Conservation (phyloP, 30 jellyfish, hydroid and myxozoan species). For the Sanderia malayensis region DNA sequence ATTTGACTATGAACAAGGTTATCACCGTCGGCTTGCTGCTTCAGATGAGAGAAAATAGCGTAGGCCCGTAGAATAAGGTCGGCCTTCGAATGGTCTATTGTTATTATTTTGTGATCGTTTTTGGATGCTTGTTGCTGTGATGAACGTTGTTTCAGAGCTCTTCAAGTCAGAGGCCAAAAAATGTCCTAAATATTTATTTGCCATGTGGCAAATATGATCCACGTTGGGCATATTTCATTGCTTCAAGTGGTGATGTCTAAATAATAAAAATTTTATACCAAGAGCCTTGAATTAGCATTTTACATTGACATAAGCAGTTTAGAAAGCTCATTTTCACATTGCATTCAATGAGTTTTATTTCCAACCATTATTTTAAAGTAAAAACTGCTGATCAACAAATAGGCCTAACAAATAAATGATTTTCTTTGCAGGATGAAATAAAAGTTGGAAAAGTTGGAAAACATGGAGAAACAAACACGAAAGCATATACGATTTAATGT, state of each 20-base stretch:
- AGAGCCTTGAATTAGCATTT: slow-evolving; percentile 10
- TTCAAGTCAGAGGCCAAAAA: slow-evolving; percentile 13
- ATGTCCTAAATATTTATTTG: slow-evolving; percentile 12
- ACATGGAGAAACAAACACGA: slow-evolving; percentile 19
- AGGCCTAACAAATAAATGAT: slow-evolving; percentile 16
- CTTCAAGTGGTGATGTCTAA: slow-evolving; percentile 13
- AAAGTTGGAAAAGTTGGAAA: neutral
- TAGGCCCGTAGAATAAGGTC: slow-evolving; percentile 1
- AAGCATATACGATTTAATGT: slow-evolving; percentile 3
- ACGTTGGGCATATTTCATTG: slow-evolving; percentile 12
- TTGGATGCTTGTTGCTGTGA: slow-evolving; percentile 15
- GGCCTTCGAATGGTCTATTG: no score
- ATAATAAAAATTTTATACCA: slow-evolving; percentile 7
- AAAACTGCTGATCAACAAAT: slow-evolving; percentile 14
- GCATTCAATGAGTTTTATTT: slow-evolving; percentile 12
- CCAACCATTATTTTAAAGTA: slow-evolving; percentile 12
- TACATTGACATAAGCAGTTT: slow-evolving; percentile 13
- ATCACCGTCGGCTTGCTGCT: no score
- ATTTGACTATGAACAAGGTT: no score
- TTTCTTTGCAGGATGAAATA: slow-evolving; percentile 9
- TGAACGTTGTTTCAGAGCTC: slow-evolving; percentile 16
- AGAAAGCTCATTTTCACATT: slow-evolving; percentile 16
- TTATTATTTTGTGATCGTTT: slow-evolving; percentile 14
- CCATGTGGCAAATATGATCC: slow-evolving; percentile 14
- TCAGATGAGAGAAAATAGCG: no score